phyloP scores from a whole-genome alignment of 2,888 invertebrate genomes.

The Antheraea yamamai region DNA sequence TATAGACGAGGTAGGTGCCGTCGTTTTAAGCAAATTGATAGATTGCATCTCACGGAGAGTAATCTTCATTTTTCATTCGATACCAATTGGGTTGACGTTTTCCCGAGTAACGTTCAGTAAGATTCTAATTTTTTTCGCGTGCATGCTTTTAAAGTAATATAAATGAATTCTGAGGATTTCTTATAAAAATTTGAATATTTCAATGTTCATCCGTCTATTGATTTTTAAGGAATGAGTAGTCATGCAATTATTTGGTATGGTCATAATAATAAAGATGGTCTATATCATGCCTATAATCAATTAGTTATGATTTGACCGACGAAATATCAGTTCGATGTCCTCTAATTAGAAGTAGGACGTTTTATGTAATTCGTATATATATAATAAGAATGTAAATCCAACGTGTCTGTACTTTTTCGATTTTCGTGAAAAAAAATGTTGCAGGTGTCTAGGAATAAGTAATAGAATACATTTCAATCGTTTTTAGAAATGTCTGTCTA shows the following conservation, averaged over 20 bases:
- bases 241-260: neutral
- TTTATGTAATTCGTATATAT: too few relatives aligned
- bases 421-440: too few relatives aligned
- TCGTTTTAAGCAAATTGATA: slow-evolving; percentile 63
- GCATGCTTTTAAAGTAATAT: neutral
- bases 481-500: too few relatives aligned
- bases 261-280: neutral
- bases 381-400: too few relatives aligned
- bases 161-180: too few relatives aligned
- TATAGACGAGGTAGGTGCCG: slow-evolving; percentile 33
- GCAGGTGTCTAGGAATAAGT: too few relatives aligned
- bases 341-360: too few relatives aligned
- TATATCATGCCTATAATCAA: neutral
- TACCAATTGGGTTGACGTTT: slow-evolving; percentile 7
- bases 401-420: too few relatives aligned
- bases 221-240: neutral
- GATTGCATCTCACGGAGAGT: slow-evolving; percentile 40
- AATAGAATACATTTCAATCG: too few relatives aligned
- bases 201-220: neutral
- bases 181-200: neutral
- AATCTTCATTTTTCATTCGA: slow-evolving; percentile 21
- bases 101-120: neutral
- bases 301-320: neutral
- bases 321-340: too few relatives aligned
- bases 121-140: neutral